Conservation (phyloP, 1,140 invertebrate species). For the Drosophila teissieri region DNA sequence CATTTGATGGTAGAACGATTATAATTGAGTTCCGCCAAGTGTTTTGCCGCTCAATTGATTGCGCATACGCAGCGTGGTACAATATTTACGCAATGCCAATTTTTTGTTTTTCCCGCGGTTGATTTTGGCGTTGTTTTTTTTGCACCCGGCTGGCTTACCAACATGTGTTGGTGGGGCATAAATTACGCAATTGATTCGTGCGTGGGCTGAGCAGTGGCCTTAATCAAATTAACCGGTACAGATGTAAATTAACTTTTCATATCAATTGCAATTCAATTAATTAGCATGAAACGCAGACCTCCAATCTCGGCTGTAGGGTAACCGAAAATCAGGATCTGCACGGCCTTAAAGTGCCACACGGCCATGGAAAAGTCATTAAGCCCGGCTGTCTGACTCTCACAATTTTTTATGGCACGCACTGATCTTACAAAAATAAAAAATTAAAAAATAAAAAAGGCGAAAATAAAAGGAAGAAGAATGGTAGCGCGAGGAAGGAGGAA, state of each 20-base stretch:
- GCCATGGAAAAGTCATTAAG: slow-evolving; percentile 58
- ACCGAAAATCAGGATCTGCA: slow-evolving; percentile 13
- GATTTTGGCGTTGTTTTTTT: slow-evolving; percentile 28
- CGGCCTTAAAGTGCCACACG: slow-evolving; percentile 9
- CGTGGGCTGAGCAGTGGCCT: slow-evolving; percentile 39
- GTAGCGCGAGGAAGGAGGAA: slow-evolving; percentile 6
- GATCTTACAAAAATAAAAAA: slow-evolving; percentile 48
- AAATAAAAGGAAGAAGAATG: not conserved
- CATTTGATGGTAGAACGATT: slow-evolving; percentile 26
- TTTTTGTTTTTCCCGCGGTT: slow-evolving; percentile 21
- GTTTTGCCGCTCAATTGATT: slow-evolving; percentile 79
- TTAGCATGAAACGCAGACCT: slow-evolving; percentile 52
- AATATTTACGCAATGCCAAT: slow-evolving; percentile 52
- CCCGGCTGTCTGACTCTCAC: slow-evolving; percentile 29
- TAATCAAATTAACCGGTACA: slow-evolving; percentile 77
- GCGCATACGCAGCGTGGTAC: slow-evolving; percentile 65
- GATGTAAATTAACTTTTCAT: slow-evolving; percentile 81
- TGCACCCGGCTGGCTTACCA: slow-evolving; percentile 33
- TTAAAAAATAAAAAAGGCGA: not conserved
- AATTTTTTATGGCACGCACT: slow-evolving; percentile 59
- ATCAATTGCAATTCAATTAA: slow-evolving; percentile 82
- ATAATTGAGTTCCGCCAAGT: slow-evolving; percentile 74
- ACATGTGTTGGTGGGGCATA: slow-evolving; percentile 38
- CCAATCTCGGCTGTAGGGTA: not conserved
- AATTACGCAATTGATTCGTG: slow-evolving; percentile 56